A percentile compares a stretch with the other conserved stretches of the same genome.
Evolutionary conservation across 2,797 vertebrate species (phyloP).

Genomic region (Galagoides demidoff): DNA sequence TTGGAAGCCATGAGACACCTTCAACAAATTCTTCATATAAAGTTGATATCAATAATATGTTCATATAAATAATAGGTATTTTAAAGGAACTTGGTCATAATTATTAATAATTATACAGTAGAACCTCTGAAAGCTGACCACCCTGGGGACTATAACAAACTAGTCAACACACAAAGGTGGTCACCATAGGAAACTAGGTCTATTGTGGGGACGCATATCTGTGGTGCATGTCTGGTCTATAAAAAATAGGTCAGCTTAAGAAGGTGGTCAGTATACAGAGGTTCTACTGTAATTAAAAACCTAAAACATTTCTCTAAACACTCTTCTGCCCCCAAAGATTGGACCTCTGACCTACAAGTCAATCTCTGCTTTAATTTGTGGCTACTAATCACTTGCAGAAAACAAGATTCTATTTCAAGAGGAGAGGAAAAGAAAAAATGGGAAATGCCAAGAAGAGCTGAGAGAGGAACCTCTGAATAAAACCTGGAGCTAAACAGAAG

Average conservation of each 20-base stretch:
- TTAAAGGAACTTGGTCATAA: neutral
- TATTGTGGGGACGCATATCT: no score
- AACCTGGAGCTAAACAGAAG: neutral
- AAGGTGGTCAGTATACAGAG: no score
- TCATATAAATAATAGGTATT: neutral
- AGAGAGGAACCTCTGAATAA: neutral
- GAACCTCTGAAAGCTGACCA: no score
- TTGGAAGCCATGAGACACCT: neutral
- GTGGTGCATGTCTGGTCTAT: no score
- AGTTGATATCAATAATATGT: no score
- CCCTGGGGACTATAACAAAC: no score
- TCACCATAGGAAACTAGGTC: no score
- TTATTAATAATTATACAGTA: neutral
- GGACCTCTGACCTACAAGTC: neutral
- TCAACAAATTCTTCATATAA: no score
- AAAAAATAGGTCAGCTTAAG: no score
- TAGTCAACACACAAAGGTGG: no score
- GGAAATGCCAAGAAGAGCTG: neutral
- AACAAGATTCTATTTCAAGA: conserved; percentile 45
- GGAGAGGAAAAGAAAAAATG: neutral
- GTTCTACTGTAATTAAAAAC: neutral
- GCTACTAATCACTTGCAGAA: neutral
- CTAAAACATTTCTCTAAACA: conserved; percentile 29
- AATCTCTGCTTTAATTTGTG: neutral
- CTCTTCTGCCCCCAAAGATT: neutral